A percentile compares a stretch with the other conserved stretches of the same genome.
phyloP scores from a whole-genome alignment of 1,140 invertebrate genomes.

The Stegodyphus dumicola region DNA sequence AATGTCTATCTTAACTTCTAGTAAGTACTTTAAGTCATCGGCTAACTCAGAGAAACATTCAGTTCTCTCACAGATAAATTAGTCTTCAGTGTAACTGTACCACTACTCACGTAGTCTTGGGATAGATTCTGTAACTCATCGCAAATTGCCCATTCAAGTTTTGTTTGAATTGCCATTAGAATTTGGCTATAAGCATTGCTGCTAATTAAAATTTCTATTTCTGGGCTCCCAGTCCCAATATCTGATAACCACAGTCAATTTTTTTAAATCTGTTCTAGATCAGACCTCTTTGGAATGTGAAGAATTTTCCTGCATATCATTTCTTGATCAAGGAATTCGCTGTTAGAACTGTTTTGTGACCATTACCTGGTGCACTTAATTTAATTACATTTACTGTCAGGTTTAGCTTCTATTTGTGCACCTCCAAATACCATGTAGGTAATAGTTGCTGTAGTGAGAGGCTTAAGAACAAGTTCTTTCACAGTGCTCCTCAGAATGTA shows the following conservation, averaged over 20 bases:
- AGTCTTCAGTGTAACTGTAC: not conserved
- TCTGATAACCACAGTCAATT: not conserved
- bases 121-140: not conserved
- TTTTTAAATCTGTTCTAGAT: not conserved
- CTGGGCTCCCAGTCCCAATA: not conserved
- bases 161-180: not conserved
- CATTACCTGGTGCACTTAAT: not conserved
- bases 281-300: not conserved
- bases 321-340: not conserved
- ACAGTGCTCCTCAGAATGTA: not conserved
- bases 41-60: not conserved
- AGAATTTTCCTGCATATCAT: not conserved
- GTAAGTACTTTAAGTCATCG: not conserved
- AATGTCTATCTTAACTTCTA: not conserved
- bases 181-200: not conserved
- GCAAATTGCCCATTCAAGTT: not conserved
- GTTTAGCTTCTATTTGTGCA: not conserved
- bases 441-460: not conserved
- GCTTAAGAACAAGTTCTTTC: not conserved
- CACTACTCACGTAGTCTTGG: not conserved
- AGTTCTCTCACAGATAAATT: too few relatives aligned
- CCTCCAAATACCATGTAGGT: not conserved
- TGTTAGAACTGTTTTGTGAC: not conserved
- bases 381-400: not conserved
- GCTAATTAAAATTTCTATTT: slow-evolving; percentile 4